phyloP scores from a whole-genome alignment of 2,113 vertebrate species.

The Apus apus region DNA sequence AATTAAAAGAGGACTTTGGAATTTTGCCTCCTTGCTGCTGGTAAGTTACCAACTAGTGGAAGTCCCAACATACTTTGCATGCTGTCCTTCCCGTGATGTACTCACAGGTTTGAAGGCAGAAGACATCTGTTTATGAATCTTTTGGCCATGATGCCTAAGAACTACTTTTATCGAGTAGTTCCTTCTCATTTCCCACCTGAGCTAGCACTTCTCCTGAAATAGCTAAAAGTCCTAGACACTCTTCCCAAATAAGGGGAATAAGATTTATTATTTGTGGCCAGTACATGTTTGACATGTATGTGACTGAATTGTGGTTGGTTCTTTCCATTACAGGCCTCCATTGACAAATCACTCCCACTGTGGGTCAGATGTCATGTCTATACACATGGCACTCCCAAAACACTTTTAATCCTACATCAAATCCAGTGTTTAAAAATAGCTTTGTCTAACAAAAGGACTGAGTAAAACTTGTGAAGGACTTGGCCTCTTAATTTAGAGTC shows the following conservation, averaged over 20 bases:
- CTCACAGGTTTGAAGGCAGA: not conserved
- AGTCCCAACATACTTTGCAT: not conserved
- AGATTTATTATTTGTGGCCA: not conserved
- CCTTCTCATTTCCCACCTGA: not conserved
- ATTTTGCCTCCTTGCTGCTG: not conserved
- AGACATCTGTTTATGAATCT: not conserved
- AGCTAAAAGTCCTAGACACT: not conserved
- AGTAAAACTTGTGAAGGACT: conserved; percentile 32
- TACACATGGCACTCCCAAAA: not conserved
- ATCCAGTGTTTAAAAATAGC: conserved; percentile 19
- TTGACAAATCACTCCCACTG: not conserved
- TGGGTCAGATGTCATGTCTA: not conserved
- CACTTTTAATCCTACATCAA: not conserved
- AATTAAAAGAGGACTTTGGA: not conserved
- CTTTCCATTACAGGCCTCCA: not conserved
- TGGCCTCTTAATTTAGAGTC: conserved; percentile 28
- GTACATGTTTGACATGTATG: not conserved
- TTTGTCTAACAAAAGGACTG: not conserved
- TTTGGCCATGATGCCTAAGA: accelerated
- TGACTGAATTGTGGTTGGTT: not conserved
- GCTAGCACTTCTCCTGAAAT: not conserved
- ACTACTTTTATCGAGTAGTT: not conserved
- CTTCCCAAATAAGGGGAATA: not conserved
- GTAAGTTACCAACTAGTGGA: not conserved
- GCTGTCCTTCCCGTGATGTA: not conserved